Percentiles rank a stretch among this genome's conserved stretches.
phyloP scores from a whole-genome alignment of 2,888 invertebrate species.

The Ormyrus nitidulus region DNA sequence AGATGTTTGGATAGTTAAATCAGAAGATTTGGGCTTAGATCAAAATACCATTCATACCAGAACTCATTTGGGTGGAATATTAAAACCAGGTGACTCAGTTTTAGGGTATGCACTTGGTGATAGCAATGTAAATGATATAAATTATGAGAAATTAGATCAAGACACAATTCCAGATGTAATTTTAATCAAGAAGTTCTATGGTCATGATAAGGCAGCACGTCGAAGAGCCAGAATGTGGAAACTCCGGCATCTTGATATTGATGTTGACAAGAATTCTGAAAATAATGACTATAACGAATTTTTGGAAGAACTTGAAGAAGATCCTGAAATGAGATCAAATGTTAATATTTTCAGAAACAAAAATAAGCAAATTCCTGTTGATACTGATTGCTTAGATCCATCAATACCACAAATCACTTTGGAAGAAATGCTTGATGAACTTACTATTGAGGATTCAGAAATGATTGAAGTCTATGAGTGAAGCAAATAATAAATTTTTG shows the following conservation, averaged over 20 bases:
- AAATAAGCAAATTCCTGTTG: conserved; percentile 77
- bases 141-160: conserved; percentile 88
- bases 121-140: conserved; percentile 92
- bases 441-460: conserved; percentile 88
- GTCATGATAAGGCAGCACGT: conserved; percentile 81
- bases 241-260: conserved; percentile 88
- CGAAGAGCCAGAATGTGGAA: conserved; percentile 92
- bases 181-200: conserved; percentile 94
- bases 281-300: conserved; percentile 94
- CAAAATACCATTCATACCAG: conserved; percentile 90
- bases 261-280: conserved; percentile 80
- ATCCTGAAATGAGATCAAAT: conserved; percentile 90
- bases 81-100: conserved; percentile 94
- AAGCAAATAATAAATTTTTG: conserved; percentile 33
- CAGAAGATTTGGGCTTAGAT: conserved; percentile 89
- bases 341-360: conserved; percentile 92
- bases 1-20: conserved; percentile 95
- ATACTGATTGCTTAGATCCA: conserved; percentile 80
- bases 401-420: conserved; percentile 86
- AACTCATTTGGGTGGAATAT: conserved; percentile 95
- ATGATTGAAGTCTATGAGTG: conserved; percentile 78
- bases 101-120: conserved; percentile 94
- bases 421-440: conserved; percentile 95
- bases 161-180: conserved; percentile 90
- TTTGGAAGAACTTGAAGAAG: conserved; percentile 97